Conservation (phyloP, 2,888 invertebrate genomes). For the Disparrhopalites patrizii region DNA sequence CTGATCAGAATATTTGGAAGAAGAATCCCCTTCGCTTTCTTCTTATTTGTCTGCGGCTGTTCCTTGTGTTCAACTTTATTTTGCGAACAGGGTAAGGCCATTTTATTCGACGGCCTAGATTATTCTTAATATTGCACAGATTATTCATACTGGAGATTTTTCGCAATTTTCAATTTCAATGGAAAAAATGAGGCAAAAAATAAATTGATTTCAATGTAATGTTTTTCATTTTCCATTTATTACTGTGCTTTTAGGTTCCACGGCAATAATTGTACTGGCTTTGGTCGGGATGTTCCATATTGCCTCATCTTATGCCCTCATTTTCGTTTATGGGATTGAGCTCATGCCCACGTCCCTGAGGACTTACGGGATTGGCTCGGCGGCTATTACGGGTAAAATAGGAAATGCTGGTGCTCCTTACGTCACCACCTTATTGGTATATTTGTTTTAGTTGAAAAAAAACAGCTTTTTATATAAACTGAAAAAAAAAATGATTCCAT, state of each 20-base stretch:
- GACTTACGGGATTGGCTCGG: conserved; percentile 36
- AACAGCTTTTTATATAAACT: background rate
- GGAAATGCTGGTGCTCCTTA: conserved; percentile 11
- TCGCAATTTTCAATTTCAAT: too few species aligned
- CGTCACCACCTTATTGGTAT: conserved; percentile 7
- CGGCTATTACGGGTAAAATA: conserved; percentile 7
- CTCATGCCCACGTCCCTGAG: conserved; percentile 38
- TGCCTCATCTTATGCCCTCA: conserved; percentile 39
- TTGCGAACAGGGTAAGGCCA: conserved; percentile 31
- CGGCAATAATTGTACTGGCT: conserved; percentile 31
- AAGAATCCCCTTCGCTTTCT: conserved; percentile 36
- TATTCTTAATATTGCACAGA: too few species aligned
- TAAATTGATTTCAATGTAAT: background rate
- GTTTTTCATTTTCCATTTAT: background rate
- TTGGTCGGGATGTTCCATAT: conserved; percentile 39
- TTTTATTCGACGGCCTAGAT: too few species aligned
- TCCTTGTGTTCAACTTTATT: conserved; percentile 30
- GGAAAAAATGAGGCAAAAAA: too few species aligned
- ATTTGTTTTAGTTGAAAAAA: background rate
- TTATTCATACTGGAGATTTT: too few species aligned
- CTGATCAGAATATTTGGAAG: conserved; percentile 35
- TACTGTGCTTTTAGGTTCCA: conserved; percentile 28
- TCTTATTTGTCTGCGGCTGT: conserved; percentile 34
- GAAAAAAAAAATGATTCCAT: background rate
- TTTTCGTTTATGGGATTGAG: conserved; percentile 41